These are phyloP conservation scores for Felis catus DNA, from an alignment of 2,113 vertebrate genomes.

Conservation along the genomic window F.catus_Fca126_mat1.0 CM031426.1:26161001-26161500, in stretches of 20 bases:
- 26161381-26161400: background rate
- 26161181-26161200: background rate
- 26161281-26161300: background rate
- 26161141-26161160: background rate
- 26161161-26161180: background rate
- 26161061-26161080: background rate
- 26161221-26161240: background rate
- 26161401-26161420: background rate
- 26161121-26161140: fast-evolving
- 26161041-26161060: background rate
- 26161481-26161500: background rate
- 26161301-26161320: background rate
- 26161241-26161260: background rate
- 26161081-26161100: background rate
- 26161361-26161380: background rate
- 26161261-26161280: background rate
- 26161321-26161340: too few relatives aligned
- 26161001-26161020: background rate
- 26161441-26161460: background rate
- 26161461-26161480: background rate
- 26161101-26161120: background rate
- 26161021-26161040: background rate
- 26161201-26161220: background rate
- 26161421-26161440: background rate
- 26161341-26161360: background rate